These are phyloP conservation scores for Spongilla lacustris DNA, from an alignment of 37 sponge, comb jelly and placozoan species.

Conservation along the genomic window DNA sequence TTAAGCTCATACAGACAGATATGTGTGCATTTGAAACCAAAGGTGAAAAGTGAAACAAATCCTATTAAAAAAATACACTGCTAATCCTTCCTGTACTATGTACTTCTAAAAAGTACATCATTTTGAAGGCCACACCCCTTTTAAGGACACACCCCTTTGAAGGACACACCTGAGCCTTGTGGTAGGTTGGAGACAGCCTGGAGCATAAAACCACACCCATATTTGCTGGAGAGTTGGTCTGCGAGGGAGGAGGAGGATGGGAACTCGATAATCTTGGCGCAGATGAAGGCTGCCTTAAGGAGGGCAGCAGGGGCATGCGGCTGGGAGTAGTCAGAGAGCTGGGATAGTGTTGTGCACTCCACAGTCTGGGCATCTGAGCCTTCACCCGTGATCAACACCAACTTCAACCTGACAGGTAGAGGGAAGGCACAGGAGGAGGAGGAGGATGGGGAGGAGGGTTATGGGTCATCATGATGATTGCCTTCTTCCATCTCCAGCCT, in stretches of 20 bases:
- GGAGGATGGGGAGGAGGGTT: too few relatives aligned
- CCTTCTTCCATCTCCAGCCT: too few relatives aligned
- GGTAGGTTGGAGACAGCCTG: constrained; percentile 64
- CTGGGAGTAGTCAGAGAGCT: constrained; percentile 78
- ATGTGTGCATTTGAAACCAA: too few relatives aligned
- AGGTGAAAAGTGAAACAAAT: too few relatives aligned
- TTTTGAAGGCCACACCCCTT: too few relatives aligned
- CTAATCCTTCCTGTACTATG: too few relatives aligned
- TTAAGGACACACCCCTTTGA: too few relatives aligned
- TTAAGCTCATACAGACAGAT: too few relatives aligned
- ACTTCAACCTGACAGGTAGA: constrained; percentile 11
- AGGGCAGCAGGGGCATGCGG: constrained; percentile 85
- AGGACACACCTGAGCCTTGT: constrained; percentile 72
- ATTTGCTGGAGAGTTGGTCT: constrained; percentile 62
- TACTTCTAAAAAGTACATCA: too few relatives aligned
- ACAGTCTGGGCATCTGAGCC: constrained; percentile 41
- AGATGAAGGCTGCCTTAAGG: constrained; percentile 85
- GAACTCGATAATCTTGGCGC: constrained; percentile 69
- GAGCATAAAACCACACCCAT: constrained; percentile 77
- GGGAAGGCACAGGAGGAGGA: background rate
- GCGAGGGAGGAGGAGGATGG: constrained; percentile 58
- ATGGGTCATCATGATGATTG: too few relatives aligned
- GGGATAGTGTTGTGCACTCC: constrained; percentile 59
- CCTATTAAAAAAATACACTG: too few relatives aligned
- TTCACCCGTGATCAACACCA: constrained; percentile 45